These are phyloP conservation scores for Gnatocerus cornutus DNA, from an alignment of 2,888 invertebrate species.

Conservation along the genomic window DNA sequence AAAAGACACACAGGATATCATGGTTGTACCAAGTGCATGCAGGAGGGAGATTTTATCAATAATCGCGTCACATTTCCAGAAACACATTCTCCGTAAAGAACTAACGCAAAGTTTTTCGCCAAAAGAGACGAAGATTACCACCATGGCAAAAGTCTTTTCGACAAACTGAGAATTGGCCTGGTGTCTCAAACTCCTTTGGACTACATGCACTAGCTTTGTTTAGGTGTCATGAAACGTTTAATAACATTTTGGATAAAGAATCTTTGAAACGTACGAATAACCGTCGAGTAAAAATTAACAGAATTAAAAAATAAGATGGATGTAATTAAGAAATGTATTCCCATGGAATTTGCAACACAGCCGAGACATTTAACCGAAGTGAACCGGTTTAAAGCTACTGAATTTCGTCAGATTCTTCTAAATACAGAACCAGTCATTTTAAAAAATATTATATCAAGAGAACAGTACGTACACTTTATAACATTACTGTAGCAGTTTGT, in stretches of 20 bases:
- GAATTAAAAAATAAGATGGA: background rate
- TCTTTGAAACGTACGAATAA: too few species aligned
- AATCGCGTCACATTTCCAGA: background rate
- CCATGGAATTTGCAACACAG: background rate
- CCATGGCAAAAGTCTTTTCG: background rate
- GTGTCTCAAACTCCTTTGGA: conserved; percentile 8
- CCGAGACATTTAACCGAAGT: conserved; percentile 2
- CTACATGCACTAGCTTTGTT: conserved; percentile 20
- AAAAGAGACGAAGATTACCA: conserved; percentile 14
- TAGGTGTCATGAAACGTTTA: conserved; percentile 8
- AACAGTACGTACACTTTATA: conserved; percentile 38
- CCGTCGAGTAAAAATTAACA: too few species aligned
- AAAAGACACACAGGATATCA: conserved; percentile 15
- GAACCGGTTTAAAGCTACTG: background rate
- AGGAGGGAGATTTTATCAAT: conserved; percentile 10
- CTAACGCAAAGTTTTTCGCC: background rate
- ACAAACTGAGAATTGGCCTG: too few species aligned
- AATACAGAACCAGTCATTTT: background rate
- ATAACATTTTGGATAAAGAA: conserved; percentile 5
- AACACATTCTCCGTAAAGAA: background rate
- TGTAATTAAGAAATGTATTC: background rate
- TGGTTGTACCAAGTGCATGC: conserved; percentile 8
- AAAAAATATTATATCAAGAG: conserved; percentile 12
- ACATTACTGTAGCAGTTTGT: conserved; percentile 25
- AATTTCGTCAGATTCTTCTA: background rate